These are phyloP conservation scores for Agapostemon virescens DNA, from an alignment of 2,888 invertebrate species.

Conservation along the genomic window DNA sequence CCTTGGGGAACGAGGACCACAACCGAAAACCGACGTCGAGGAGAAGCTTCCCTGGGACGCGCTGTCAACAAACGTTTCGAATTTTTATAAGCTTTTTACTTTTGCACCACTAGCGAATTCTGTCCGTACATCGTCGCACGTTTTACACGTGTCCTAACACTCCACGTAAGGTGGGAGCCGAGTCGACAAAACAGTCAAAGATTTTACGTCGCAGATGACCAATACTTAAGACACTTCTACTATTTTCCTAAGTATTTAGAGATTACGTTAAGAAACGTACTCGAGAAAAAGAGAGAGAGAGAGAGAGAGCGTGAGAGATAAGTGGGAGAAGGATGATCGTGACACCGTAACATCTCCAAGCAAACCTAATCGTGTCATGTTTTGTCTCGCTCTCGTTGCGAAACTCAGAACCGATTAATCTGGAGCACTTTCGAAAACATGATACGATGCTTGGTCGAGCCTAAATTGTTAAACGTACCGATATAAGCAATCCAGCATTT, in stretches of 20 bases:
- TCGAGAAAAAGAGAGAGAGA: not conserved
- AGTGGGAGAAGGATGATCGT: not conserved
- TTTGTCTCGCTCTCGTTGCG: not conserved
- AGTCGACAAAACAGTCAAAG: not conserved
- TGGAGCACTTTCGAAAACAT: not conserved
- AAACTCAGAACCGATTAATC: not conserved
- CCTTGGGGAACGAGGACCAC: not conserved
- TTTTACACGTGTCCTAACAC: slow-evolving; percentile 24
- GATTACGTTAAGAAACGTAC: slow-evolving; percentile 5
- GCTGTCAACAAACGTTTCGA: slow-evolving; percentile 31
- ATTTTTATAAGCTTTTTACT: slow-evolving; percentile 61
- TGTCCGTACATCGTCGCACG: slow-evolving; percentile 42
- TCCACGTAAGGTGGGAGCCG: slow-evolving; percentile 28
- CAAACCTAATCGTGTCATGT: not conserved
- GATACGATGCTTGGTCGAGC: not conserved
- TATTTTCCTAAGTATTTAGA: slow-evolving; percentile 29
- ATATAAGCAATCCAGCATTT: not conserved
- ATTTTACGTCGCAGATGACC: slow-evolving; percentile 26
- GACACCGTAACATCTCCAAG: slow-evolving; percentile 10
- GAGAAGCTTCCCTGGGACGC: slow-evolving; percentile 10
- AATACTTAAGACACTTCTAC: slow-evolving; percentile 29
- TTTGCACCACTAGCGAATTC: slow-evolving; percentile 54
- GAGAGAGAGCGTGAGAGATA: not conserved
- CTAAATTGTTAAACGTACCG: not conserved
- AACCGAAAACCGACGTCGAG: slow-evolving; percentile 26